Conservation (phyloP, 2,797 vertebrate species). For the Rhynchotus rufescens region DNA sequence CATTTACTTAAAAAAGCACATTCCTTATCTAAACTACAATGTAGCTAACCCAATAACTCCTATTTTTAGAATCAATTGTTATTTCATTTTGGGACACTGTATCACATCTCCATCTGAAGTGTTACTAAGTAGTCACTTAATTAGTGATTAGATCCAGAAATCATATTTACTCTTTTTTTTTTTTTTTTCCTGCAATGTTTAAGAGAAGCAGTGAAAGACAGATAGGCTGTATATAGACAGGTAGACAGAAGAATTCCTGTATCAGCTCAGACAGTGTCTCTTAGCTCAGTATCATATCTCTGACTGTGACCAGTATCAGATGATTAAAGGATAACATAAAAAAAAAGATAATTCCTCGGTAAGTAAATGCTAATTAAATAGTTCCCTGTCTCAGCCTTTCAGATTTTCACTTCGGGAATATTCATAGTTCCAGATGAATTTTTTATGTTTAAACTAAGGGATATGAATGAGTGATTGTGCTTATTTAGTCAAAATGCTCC, state of each 20-base stretch:
- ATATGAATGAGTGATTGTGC: neutral
- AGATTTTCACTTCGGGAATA: neutral
- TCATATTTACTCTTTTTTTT: conserved; percentile 11
- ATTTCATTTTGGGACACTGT: conserved; percentile 21
- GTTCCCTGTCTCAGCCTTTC: neutral
- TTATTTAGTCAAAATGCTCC: neutral
- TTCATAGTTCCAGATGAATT: neutral
- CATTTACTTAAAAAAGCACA: neutral
- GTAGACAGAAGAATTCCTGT: neutral
- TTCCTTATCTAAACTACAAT: neutral
- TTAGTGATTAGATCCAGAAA: conserved; percentile 16
- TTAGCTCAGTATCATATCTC: neutral
- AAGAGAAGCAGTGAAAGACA: neutral
- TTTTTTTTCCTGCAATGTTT: neutral
- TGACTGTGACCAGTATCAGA: neutral
- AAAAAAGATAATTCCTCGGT: neutral
- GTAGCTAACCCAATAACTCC: neutral
- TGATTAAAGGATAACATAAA: neutral
- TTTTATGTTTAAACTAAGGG: neutral
- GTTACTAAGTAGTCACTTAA: conserved; percentile 22
- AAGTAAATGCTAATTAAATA: neutral
- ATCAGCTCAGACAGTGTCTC: neutral
- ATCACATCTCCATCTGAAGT: conserved; percentile 14
- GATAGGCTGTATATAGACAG: neutral
- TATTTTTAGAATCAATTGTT: conserved; percentile 7